Evolutionary conservation across 2,888 invertebrate genomes (phyloP).

Genomic region (Pinctada fucata): DNA sequence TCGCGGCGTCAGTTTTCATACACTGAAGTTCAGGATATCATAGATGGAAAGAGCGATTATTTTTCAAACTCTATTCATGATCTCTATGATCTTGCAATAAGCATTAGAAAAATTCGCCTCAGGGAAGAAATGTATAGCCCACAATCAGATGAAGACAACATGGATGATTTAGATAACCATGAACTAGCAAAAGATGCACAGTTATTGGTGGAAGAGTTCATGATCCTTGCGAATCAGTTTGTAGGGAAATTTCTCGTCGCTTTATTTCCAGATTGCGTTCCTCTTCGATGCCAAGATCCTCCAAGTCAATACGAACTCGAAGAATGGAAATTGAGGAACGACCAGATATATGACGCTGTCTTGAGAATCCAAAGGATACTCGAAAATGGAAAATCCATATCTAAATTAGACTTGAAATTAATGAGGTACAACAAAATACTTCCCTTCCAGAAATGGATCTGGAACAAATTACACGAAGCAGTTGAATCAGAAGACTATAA

Average conservation of each 20-base stretch:
- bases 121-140: constrained; percentile 27
- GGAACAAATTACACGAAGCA: constrained; percentile 11
- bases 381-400: not conserved
- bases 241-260: constrained; percentile 38
- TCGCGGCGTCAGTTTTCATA: constrained; percentile 40
- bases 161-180: not conserved
- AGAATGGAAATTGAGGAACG: constrained; percentile 22
- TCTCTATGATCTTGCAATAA: constrained; percentile 25
- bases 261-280: constrained; percentile 35
- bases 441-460: constrained; percentile 30
- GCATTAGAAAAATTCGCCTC: constrained; percentile 29
- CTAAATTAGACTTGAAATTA: not conserved
- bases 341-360: not conserved
- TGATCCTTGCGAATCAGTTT: constrained; percentile 44
- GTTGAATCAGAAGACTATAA: constrained; percentile 3
- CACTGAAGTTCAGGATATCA: constrained; percentile 37
- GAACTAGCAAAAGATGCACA: constrained; percentile 41
- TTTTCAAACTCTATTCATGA: constrained; percentile 21
- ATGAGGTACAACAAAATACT: not conserved
- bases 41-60: not conserved
- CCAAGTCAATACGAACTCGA: constrained; percentile 30
- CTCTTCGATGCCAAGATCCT: constrained; percentile 40
- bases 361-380: not conserved
- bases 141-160: not conserved
- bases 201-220: constrained; percentile 48